Conservation (phyloP, 1,140 invertebrate genomes). For the Diuraphis noxia region DNA sequence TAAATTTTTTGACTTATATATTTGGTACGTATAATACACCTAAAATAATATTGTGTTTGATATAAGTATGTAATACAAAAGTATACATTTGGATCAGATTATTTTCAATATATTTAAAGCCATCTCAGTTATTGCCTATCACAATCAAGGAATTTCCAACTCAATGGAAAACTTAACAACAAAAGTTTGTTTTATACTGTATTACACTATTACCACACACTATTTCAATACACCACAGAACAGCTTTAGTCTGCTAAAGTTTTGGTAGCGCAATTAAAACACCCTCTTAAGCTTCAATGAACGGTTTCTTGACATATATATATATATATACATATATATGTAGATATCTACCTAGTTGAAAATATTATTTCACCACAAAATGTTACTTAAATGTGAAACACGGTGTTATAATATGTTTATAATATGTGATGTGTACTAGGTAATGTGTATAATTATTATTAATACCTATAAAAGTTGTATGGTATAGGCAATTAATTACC, state of each 20-base stretch:
- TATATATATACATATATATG: no score
- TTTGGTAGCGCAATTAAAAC: background rate
- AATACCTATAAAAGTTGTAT: background rate
- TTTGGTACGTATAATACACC: background rate
- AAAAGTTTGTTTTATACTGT: background rate
- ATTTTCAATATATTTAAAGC: background rate
- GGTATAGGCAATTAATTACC: background rate
- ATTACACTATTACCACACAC: background rate
- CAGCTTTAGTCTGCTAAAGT: background rate
- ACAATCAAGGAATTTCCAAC: background rate
- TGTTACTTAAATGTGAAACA: background rate
- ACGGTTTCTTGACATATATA: background rate
- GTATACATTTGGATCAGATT: background rate
- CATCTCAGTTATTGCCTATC: background rate
- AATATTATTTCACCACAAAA: background rate
- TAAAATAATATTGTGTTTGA: background rate
- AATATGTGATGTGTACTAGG: background rate
- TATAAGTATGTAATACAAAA: background rate
- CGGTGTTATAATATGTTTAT: background rate
- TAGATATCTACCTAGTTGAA: background rate
- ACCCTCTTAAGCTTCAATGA: background rate
- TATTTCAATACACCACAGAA: background rate
- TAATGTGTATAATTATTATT: background rate
- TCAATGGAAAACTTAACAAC: background rate
- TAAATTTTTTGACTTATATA: background rate